phyloP scores from a whole-genome alignment of 2,797 vertebrate genomes.

The Pyrocephalus nanus region DNA sequence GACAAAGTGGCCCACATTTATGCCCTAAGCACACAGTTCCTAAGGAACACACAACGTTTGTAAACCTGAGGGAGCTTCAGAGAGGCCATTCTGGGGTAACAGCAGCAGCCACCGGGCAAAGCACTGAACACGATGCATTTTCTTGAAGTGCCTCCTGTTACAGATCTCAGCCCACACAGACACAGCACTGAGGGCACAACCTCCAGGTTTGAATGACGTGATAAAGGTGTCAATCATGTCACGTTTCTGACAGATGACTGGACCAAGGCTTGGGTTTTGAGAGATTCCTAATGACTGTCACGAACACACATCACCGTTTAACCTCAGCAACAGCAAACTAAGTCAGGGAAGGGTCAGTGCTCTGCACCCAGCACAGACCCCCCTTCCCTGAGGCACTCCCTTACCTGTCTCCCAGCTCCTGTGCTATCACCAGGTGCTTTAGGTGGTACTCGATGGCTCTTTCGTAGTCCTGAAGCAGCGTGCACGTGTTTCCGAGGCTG shows the following conservation, averaged over 20 bases:
- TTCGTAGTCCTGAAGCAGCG: constrained; percentile 91
- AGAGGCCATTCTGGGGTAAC: background rate
- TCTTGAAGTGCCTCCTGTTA: background rate
- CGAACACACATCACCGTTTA: background rate
- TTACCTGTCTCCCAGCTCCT: constrained; percentile 93
- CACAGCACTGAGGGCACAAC: background rate
- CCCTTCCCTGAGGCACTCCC: background rate
- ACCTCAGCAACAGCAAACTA: background rate
- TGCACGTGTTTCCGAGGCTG: constrained; percentile 96
- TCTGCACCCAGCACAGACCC: background rate
- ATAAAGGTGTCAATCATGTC: background rate
- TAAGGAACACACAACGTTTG: background rate
- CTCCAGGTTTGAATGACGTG: background rate
- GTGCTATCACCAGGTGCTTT: constrained; percentile 93
- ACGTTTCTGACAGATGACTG: background rate
- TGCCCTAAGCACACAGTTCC: background rate
- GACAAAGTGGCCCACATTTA: accelerated
- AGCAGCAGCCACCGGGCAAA: background rate
- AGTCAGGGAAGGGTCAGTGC: background rate
- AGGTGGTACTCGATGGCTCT: constrained; percentile 92
- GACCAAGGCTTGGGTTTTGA: background rate
- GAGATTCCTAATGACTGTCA: background rate
- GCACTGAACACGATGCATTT: background rate
- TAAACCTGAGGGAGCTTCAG: background rate
- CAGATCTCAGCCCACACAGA: background rate